Percentiles rank a stretch among this genome's conserved stretches.
phyloP scores from a whole-genome alignment of 2,888 invertebrate species.

The Agriopis aurantiaria region DNA sequence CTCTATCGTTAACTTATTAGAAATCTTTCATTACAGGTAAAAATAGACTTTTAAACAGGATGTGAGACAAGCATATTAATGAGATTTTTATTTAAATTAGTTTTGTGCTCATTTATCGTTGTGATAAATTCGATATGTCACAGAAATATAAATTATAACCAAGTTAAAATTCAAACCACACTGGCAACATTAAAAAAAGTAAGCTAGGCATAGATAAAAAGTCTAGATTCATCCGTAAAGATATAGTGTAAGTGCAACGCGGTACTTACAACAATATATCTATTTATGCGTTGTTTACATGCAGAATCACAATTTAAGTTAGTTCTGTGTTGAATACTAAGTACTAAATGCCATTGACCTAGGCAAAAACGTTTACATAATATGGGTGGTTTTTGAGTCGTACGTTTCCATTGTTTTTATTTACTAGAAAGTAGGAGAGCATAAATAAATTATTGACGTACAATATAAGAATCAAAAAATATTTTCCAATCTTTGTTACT shows the following conservation, averaged over 20 bases:
- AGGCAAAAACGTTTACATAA: conserved; percentile 56
- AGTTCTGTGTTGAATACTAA: conserved; percentile 54
- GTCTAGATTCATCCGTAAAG: conserved; percentile 32
- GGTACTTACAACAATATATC: conserved; percentile 38
- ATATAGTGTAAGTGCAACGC: conserved; percentile 26
- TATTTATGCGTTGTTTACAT: conserved; percentile 43
- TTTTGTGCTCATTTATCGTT: conserved; percentile 6
- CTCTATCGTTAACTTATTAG: neutral
- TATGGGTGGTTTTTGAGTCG: conserved; percentile 43
- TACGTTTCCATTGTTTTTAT: conserved; percentile 47
- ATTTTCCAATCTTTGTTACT: too few relatives aligned
- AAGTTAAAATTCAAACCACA: conserved; percentile 12
- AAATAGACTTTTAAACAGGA: neutral
- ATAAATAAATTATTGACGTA: too few relatives aligned
- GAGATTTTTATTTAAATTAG: conserved; percentile 20
- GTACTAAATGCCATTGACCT: conserved; percentile 60
- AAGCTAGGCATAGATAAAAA: conserved; percentile 19
- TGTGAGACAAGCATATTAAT: neutral
- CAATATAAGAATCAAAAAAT: too few relatives aligned
- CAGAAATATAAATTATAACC: conserved; percentile 18
- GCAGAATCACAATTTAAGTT: conserved; percentile 55
- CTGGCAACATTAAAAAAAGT: conserved; percentile 34
- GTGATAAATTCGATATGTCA: conserved; percentile 3
- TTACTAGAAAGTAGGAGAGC: neutral
- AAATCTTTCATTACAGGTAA: neutral